Conservation (phyloP, 2,888 invertebrate genomes). For the Cryptocephalus moraei region DNA sequence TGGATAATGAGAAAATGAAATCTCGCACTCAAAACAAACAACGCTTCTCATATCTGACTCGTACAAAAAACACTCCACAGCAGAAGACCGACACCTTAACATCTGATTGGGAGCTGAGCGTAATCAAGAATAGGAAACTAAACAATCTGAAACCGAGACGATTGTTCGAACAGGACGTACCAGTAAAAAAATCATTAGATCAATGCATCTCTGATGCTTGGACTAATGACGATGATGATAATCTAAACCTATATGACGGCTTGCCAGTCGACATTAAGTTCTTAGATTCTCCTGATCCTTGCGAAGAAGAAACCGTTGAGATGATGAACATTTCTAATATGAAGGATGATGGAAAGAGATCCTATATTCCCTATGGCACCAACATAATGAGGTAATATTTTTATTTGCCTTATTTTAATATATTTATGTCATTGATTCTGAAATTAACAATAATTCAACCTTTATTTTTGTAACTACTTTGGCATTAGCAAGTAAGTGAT, state of each 20-base stretch:
- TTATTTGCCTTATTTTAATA: background rate
- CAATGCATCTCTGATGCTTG: constrained; percentile 1
- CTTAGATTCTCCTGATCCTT: constrained; percentile 48
- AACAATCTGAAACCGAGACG: background rate
- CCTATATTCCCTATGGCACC: constrained; percentile 40
- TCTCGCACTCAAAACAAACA: constrained; percentile 13
- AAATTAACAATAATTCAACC: too few species aligned
- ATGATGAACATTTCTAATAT: constrained; percentile 29
- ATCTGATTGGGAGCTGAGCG: constrained; percentile 46
- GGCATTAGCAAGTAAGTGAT: too few species aligned
- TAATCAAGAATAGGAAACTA: constrained; percentile 29
- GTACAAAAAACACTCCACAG: constrained; percentile 8
- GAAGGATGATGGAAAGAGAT: constrained; percentile 23
- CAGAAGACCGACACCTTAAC: constrained; percentile 35
- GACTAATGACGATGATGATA: constrained; percentile 21
- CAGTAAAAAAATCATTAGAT: background rate
- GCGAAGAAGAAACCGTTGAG: constrained; percentile 22
- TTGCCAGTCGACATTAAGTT: constrained; percentile 52
- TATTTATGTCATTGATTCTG: background rate
- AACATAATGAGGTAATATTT: constrained; percentile 33
- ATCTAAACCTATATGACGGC: constrained; percentile 46
- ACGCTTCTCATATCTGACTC: constrained; percentile 10
- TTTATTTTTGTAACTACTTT: too few species aligned
- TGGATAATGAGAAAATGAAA: constrained; percentile 18
- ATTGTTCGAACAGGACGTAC: background rate